These are phyloP conservation scores for Diglossa brunneiventris DNA, from an alignment of 2,113 vertebrate species.

Conservation along the genomic window DNA sequence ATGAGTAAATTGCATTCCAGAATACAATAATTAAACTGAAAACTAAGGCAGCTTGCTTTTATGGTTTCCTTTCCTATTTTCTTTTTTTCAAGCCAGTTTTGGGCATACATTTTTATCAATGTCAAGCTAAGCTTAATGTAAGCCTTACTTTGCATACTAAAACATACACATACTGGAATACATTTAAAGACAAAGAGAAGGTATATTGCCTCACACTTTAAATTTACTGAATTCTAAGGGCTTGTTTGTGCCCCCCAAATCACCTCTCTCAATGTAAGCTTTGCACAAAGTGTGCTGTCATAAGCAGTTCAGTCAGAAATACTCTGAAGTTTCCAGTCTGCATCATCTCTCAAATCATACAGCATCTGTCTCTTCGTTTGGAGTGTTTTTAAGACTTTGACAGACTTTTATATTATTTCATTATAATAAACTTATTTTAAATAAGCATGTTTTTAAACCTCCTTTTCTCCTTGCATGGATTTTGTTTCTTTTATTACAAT, in stretches of 20 bases:
- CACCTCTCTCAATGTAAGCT: not conserved
- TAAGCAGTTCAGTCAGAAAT: slow-evolving; percentile 22
- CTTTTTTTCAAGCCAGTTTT: not conserved
- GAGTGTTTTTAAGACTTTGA: slow-evolving; percentile 63
- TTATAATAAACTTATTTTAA: slow-evolving; percentile 80
- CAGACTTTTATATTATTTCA: slow-evolving; percentile 73
- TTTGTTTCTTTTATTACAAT: not conserved
- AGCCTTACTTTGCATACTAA: not conserved
- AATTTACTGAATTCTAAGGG: slow-evolving; percentile 27
- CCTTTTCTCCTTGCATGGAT: not conserved
- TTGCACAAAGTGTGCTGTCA: not conserved
- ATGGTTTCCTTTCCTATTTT: not conserved
- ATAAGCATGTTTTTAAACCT: slow-evolving; percentile 58
- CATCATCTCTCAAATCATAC: slow-evolving; percentile 14
- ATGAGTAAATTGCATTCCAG: not conserved
- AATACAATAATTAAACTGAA: not conserved
- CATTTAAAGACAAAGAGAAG: not conserved
- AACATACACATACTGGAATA: not conserved
- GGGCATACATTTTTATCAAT: slow-evolving; percentile 7
- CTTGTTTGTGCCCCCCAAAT: not conserved
- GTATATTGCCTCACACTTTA: slow-evolving; percentile 22
- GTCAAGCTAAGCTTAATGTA: not conserved
- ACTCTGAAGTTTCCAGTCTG: slow-evolving; percentile 11
- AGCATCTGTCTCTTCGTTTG: slow-evolving; percentile 25
- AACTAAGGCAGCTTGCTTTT: not conserved